A percentile compares a stretch with the other conserved stretches of the same genome.
Evolutionary conservation across 2,888 invertebrate genomes (phyloP).

Genomic region (Agriopis marginaria): DNA sequence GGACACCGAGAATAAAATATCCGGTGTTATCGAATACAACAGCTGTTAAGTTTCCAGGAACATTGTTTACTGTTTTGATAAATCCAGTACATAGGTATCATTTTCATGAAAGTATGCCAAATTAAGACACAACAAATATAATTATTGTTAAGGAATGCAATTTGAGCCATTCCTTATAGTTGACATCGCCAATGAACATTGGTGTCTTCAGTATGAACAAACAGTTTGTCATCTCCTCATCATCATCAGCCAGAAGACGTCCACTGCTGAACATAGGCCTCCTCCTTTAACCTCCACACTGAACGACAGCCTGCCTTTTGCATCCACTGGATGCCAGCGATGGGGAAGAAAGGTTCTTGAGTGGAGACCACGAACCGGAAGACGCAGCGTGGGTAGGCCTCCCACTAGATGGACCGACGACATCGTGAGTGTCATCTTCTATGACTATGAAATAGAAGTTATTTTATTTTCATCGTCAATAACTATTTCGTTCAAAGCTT

Average conservation of each 20-base stretch:
- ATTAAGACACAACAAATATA: constrained; percentile 48
- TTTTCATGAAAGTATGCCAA: constrained; percentile 71
- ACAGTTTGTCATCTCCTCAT: constrained; percentile 65
- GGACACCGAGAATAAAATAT: constrained; percentile 66
- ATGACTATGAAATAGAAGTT: constrained; percentile 66
- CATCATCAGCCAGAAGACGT: no score
- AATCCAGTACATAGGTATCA: constrained; percentile 46
- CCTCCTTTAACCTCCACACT: no score
- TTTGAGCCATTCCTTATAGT: constrained; percentile 72
- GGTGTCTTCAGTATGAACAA: constrained; percentile 61
- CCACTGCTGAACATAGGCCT: no score
- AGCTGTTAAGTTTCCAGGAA: constrained; percentile 67
- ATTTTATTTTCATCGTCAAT: constrained; percentile 70
- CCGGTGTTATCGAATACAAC: constrained; percentile 71
- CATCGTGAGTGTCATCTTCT: constrained; percentile 60
- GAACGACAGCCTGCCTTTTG: no score
- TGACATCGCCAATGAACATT: constrained; percentile 61
- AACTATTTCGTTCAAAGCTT: constrained; percentile 69
- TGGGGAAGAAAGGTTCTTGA: no score
- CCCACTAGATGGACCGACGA: no score
- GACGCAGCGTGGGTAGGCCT: no score
- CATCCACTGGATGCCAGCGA: no score
- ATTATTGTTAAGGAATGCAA: constrained; percentile 65
- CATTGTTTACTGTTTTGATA: constrained; percentile 62
- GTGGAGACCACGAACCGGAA: no score